phyloP scores from a whole-genome alignment of 1,140 invertebrate genomes.

The Calliphora vicina region DNA sequence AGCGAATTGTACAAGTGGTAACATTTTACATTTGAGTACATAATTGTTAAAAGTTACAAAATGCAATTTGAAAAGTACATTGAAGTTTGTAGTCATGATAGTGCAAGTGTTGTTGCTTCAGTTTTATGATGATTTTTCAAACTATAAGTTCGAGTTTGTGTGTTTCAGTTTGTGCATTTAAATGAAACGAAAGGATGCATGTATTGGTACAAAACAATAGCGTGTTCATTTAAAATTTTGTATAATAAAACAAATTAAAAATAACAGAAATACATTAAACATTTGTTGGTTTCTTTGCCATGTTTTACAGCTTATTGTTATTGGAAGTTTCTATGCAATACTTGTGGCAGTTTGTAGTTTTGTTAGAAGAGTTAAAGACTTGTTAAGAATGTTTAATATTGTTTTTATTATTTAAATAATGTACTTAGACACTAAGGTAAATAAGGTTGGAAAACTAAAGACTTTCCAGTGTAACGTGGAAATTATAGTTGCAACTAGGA shows the following conservation, averaged over 20 bases:
- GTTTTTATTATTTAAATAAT: too few relatives aligned
- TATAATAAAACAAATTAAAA: not conserved
- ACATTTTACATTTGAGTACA: not conserved
- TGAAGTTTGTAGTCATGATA: not conserved
- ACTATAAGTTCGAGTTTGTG: too few relatives aligned
- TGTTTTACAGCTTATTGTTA: not conserved
- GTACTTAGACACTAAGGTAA: too few relatives aligned
- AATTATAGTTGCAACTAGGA: too few relatives aligned
- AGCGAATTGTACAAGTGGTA: not conserved
- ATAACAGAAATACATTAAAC: not conserved
- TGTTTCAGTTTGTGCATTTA: not conserved
- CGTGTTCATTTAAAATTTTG: not conserved
- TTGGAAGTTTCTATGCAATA: not conserved
- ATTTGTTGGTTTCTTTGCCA: not conserved
- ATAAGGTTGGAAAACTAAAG: too few relatives aligned
- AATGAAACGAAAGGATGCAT: too few relatives aligned
- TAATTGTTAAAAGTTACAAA: not conserved
- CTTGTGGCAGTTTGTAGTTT: not conserved
- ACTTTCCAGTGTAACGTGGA: too few relatives aligned
- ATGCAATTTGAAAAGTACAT: slow-evolving; percentile 10
- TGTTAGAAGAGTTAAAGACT: too few relatives aligned
- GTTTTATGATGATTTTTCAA: not conserved
- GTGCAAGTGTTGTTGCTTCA: not conserved
- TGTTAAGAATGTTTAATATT: too few relatives aligned
- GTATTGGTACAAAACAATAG: not conserved